Evolutionary conservation across 2,113 vertebrate genomes (phyloP).

Genomic region (Amphiprion ocellaris): DNA sequence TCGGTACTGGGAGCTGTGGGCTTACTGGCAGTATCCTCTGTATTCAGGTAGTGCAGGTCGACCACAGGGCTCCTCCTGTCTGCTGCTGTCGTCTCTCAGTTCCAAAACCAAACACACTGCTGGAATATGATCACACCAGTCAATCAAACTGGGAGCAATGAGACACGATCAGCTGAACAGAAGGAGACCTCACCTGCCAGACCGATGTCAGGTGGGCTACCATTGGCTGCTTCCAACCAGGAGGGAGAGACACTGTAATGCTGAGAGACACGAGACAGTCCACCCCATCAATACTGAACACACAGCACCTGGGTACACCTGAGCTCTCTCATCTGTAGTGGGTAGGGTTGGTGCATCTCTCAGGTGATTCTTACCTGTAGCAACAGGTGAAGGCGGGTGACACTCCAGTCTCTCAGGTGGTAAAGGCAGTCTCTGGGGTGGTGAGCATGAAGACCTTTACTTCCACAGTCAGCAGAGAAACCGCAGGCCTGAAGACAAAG

Average conservation of each 20-base stretch:
- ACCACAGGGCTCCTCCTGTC: constrained; percentile 77
- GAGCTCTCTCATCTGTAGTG: background rate
- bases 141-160: background rate
- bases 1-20: background rate
- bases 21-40: constrained; percentile 81
- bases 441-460: constrained; percentile 85
- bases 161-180: too few species aligned
- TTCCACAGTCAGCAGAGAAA: constrained; percentile 77
- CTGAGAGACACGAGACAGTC: constrained; percentile 57
- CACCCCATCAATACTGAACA: background rate
- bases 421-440: constrained; percentile 86
- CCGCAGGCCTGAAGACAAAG: constrained; percentile 72
- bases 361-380: constrained; percentile 73
- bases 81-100: constrained; percentile 65
- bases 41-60: constrained; percentile 42
- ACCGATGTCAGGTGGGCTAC: background rate
- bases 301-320: background rate
- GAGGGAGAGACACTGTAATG: constrained; percentile 68
- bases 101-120: constrained; percentile 80
- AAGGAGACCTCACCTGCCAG: constrained; percentile 44
- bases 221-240: constrained; percentile 52
- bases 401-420: constrained; percentile 86
- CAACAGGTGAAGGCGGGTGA: constrained; percentile 75
- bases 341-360: too few species aligned
- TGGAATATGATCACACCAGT: constrained; percentile 18